These are phyloP conservation scores for Pseudococcus longispinus DNA, from an alignment of 2,888 invertebrate species.

Conservation along the genomic window DNA sequence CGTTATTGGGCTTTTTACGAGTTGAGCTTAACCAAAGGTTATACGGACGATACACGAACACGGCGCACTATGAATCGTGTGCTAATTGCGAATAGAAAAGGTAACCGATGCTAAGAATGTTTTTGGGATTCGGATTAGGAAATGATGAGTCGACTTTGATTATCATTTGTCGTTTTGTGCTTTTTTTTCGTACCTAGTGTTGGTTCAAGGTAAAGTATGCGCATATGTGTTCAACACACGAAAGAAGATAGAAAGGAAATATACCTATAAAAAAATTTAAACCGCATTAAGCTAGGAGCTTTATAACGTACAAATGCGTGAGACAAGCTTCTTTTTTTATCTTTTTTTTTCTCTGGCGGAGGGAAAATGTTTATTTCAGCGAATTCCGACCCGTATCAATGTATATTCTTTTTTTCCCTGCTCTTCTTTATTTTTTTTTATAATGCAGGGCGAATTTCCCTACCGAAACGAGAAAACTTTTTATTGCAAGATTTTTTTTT, in stretches of 20 bases:
- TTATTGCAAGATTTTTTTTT: constrained; percentile 38
- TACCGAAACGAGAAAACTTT: constrained; percentile 17
- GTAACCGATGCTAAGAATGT: neutral
- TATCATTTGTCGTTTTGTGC: neutral
- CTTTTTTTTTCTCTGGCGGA: neutral
- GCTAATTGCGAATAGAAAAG: neutral
- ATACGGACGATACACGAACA: neutral
- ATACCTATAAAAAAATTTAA: constrained; percentile 30
- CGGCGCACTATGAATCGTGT: neutral
- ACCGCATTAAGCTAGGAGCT: constrained; percentile 38
- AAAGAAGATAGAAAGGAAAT: neutral
- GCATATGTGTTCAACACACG: neutral
- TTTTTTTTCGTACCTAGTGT: neutral
- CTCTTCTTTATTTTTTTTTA: neutral
- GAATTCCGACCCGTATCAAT: constrained; percentile 42
- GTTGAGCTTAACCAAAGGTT: neutral
- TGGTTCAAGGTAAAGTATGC: neutral
- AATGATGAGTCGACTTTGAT: neutral
- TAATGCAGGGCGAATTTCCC: constrained; percentile 12
- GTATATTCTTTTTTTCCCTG: neutral
- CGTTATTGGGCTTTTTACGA: constrained; percentile 1
- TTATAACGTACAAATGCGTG: constrained; percentile 36
- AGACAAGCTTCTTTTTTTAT: constrained; percentile 12
- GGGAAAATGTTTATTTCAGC: constrained; percentile 36
- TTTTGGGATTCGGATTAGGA: no score